These are phyloP conservation scores for Pseudocheirus occidentalis DNA, from an alignment of 2,797 vertebrate genomes.

Conservation along the genomic window DNA sequence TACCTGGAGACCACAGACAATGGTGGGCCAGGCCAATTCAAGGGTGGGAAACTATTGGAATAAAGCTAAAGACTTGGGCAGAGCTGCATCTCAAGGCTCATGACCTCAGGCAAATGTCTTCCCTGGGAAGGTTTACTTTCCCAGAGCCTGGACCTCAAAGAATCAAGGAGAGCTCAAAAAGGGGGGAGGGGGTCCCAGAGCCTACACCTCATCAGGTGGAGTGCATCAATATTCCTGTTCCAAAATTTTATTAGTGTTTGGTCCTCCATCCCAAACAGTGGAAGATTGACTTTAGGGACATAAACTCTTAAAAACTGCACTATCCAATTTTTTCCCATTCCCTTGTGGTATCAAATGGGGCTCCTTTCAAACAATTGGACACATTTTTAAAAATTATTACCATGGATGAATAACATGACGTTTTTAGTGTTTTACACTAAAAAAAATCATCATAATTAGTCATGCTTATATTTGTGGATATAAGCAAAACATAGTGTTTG, in stretches of 20 bases:
- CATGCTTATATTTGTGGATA: not conserved
- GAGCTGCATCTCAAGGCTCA: no score
- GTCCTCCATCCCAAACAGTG: not conserved
- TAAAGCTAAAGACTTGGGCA: no score
- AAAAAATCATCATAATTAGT: constrained; percentile 1
- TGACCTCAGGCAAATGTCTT: no score
- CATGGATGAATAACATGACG: not conserved
- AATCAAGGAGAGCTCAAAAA: no score
- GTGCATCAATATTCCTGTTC: not conserved
- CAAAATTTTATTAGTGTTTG: not conserved
- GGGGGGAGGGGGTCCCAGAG: no score
- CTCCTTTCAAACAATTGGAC: not conserved
- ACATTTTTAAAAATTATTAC: not conserved
- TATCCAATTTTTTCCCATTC: constrained; percentile 2
- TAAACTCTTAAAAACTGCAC: constrained; percentile 7
- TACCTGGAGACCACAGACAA: no score
- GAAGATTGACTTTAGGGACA: not conserved
- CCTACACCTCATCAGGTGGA: no score
- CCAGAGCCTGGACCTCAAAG: no score
- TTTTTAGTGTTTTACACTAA: not conserved
- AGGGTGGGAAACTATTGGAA: no score
- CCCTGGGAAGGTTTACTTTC: no score
- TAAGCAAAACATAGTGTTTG: not conserved
- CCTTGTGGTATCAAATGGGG: not conserved
- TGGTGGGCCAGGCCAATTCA: no score